Percentiles rank a stretch among this genome's conserved stretches.
phyloP scores from a whole-genome alignment of 2,797 vertebrate species.

The Cyclopterus lumpus region DNA sequence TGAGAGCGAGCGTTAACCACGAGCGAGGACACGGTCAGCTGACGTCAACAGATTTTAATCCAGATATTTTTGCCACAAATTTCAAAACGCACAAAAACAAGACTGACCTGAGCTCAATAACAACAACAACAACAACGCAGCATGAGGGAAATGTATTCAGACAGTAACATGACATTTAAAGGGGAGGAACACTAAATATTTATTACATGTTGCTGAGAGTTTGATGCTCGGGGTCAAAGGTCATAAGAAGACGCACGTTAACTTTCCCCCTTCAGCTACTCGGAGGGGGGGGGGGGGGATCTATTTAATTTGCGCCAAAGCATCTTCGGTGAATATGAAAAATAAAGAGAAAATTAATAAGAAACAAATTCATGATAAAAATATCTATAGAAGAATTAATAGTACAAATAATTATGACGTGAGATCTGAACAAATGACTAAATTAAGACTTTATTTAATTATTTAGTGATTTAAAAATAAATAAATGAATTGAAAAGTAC shows the following conservation, averaged over 20 bases:
- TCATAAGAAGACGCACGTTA: neutral
- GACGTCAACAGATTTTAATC: constrained; percentile 55
- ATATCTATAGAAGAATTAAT: too few relatives aligned
- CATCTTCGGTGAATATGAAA: neutral
- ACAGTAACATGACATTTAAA: neutral
- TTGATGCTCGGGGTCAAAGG: constrained; percentile 15
- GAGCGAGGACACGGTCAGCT: constrained; percentile 33
- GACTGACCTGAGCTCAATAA: constrained; percentile 15
- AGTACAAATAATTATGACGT: neutral
- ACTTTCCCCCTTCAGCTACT: too few relatives aligned
- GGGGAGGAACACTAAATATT: neutral
- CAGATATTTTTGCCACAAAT: constrained; percentile 20
- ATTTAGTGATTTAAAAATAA: neutral
- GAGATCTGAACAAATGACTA: neutral
- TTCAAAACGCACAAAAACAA: constrained; percentile 11
- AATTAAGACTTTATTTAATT: too few relatives aligned
- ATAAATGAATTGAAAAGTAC: neutral
- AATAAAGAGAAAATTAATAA: neutral
- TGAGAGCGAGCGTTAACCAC: constrained; percentile 37
- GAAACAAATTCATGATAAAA: neutral
- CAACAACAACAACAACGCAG: constrained; percentile 12
- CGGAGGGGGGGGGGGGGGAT: too few relatives aligned
- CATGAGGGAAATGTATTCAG: neutral
- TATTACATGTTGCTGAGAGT: too few relatives aligned
- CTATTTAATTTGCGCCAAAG: neutral